phyloP scores from a whole-genome alignment of 2,888 invertebrate genomes.

The Sinopyrophorus schimmeli region DNA sequence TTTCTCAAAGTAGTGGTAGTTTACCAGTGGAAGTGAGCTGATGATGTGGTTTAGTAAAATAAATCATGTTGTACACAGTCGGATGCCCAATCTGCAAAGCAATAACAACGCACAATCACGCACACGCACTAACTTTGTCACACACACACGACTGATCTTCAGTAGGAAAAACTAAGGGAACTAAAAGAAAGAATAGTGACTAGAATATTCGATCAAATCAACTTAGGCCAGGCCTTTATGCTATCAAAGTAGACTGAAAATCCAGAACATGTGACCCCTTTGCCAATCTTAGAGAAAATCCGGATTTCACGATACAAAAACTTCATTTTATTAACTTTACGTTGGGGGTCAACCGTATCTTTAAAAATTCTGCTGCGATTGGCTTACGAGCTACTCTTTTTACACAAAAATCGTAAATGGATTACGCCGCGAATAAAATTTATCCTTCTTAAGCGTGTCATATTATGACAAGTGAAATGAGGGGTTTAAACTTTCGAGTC shows the following conservation, averaged over 20 bases:
- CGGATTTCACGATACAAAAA: slow-evolving; percentile 38
- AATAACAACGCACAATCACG: slow-evolving; percentile 33
- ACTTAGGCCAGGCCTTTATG: slow-evolving; percentile 49
- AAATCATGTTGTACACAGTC: slow-evolving; percentile 15
- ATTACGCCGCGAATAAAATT: slow-evolving; percentile 16
- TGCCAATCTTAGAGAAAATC: slow-evolving; percentile 47
- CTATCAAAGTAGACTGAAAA: slow-evolving; percentile 52
- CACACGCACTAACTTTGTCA: slow-evolving; percentile 35
- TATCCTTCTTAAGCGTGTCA: slow-evolving; percentile 12
- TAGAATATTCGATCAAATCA: slow-evolving; percentile 56
- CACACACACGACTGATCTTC: slow-evolving; percentile 53
- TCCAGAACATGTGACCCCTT: slow-evolving; percentile 52
- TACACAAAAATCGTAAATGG: slow-evolving; percentile 22
- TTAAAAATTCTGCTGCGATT: slow-evolving; percentile 30
- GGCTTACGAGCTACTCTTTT: slow-evolving; percentile 24
- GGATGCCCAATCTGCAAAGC: slow-evolving; percentile 26
- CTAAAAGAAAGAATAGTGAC: slow-evolving; percentile 54
- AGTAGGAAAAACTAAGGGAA: slow-evolving; percentile 40
- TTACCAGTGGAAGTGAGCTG: too few species aligned
- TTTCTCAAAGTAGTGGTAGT: too few species aligned
- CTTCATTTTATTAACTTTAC: slow-evolving; percentile 30
- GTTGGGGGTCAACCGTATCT: slow-evolving; percentile 30
- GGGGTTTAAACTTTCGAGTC: slow-evolving; percentile 1
- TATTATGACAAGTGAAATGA: slow-evolving; percentile 14
- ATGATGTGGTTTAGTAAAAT: too few species aligned